Conservation (phyloP, 2,888 invertebrate species). For the Drosophila infuscata region DNA sequence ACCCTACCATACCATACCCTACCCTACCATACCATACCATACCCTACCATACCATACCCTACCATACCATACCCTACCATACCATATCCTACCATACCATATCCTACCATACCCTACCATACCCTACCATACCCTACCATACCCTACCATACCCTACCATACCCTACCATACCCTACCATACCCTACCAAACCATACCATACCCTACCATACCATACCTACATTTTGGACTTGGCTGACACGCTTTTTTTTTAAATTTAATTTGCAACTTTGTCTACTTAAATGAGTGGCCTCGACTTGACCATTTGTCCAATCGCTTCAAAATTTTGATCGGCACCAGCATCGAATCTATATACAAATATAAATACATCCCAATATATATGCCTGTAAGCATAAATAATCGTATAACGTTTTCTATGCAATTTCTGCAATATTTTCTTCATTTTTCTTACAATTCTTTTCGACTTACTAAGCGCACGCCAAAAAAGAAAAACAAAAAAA, state of each 20-base stretch:
- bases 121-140: too few species aligned
- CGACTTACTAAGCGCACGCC: constrained; percentile 49
- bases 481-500: constrained; percentile 13
- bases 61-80: too few species aligned
- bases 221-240: constrained; percentile 20
- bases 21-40: too few species aligned
- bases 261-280: constrained; percentile 34
- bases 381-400: constrained; percentile 17
- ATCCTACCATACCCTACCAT: too few species aligned
- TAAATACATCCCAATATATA: constrained; percentile 17
- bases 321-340: constrained; percentile 40
- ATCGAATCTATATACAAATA: constrained; percentile 32
- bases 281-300: constrained; percentile 50
- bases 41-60: too few species aligned
- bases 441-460: constrained; percentile 25
- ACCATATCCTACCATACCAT: too few species aligned
- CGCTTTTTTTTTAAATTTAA: constrained; percentile 9
- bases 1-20: too few species aligned
- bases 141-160: too few species aligned
- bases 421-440: constrained; percentile 25
- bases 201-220: background rate
- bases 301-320: constrained; percentile 37
- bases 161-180: background rate
- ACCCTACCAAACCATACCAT: background rate
- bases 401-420: constrained; percentile 26